Base-by-base conservation (phyloP, 2,888 invertebrate species). In the Acronicta leporina region DNA sequence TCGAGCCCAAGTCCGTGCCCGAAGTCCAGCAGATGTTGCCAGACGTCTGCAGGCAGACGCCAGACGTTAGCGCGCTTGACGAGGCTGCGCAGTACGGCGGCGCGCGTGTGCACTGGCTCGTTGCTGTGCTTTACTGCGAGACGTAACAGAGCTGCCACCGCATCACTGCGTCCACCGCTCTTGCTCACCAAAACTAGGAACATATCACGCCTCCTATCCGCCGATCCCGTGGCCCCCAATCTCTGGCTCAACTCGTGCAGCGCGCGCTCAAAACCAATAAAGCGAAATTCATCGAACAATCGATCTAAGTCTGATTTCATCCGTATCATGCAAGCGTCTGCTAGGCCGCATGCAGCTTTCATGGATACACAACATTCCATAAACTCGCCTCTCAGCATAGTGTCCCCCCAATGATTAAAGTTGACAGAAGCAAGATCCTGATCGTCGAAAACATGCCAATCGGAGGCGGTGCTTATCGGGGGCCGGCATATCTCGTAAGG, bases 101-200 rank as follows among this genome's bases (percentile, higher is more conserved):
- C 90, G n/a, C 91, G 84, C 0, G 89, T 67, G 45, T 87, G 85
- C 0, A 74, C 74, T 0, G 91, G 85, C 56, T 92, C 92, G 49
- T 92, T 91, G 15, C 53, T 67, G 51, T 89, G 85, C 30, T 73
- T 77, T 16, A 75, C 65, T n/a, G 85, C 75, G 1, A 91, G 72
- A 38, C 80, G 73, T 42, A 92, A 56, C 30, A 92, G 57, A 20
- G 80, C 73, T 11, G 81, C 78, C 2, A 91, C 71, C 40, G 82
- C 77, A 2, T 85, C 84, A 3, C 64, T 67, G 33, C 83, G 79
- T 0, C 88, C 87, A 5, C 90, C 91, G 27, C 81, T 88, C 63
- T 92, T 92, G 65, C 91, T 92, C 0, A 92, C 85, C 40, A 92
- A 80, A 3, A 92, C 91, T 4, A 91, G 73, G 58, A 92, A 79